Conservation (phyloP, 2,888 invertebrate species). For the Blastobasis adustella region DNA sequence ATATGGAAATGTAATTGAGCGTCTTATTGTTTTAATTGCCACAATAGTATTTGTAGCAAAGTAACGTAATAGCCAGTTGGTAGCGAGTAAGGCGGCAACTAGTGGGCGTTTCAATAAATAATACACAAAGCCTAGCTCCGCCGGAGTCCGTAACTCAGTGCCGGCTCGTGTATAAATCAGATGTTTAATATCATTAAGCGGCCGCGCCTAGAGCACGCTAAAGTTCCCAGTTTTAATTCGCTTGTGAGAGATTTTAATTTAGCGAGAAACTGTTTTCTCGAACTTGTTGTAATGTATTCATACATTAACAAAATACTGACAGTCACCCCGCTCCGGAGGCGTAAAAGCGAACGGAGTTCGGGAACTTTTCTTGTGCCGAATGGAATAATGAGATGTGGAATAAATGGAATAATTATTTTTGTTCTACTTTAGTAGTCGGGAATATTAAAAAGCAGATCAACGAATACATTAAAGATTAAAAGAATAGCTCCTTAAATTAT, state of each 20-base stretch:
- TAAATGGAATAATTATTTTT: too few relatives aligned
- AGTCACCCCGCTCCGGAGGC: slow-evolving; percentile 20
- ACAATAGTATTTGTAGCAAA: too few relatives aligned
- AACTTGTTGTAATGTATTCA: slow-evolving; percentile 59
- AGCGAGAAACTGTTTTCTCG: slow-evolving; percentile 51
- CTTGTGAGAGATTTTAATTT: slow-evolving; percentile 60
- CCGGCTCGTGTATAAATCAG: slow-evolving; percentile 56
- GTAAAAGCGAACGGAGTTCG: not conserved
- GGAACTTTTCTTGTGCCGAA: too few relatives aligned
- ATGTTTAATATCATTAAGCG: slow-evolving; percentile 61
- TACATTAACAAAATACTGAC: slow-evolving; percentile 51
- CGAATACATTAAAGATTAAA: too few relatives aligned
- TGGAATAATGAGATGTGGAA: too few relatives aligned
- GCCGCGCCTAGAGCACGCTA: slow-evolving; percentile 55
- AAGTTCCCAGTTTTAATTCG: slow-evolving; percentile 58
- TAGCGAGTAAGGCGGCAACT: not conserved
- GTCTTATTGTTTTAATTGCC: too few relatives aligned
- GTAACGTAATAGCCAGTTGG: too few relatives aligned
- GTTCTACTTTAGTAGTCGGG: too few relatives aligned
- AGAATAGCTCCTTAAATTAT: too few relatives aligned
- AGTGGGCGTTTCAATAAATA: not conserved
- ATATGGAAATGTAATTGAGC: too few relatives aligned
- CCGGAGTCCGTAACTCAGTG: slow-evolving; percentile 30
- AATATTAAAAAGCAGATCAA: too few relatives aligned
- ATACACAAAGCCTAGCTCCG: not conserved